Conservation (phyloP, 2,888 invertebrate genomes). For the Embidobia sp. region DNA sequence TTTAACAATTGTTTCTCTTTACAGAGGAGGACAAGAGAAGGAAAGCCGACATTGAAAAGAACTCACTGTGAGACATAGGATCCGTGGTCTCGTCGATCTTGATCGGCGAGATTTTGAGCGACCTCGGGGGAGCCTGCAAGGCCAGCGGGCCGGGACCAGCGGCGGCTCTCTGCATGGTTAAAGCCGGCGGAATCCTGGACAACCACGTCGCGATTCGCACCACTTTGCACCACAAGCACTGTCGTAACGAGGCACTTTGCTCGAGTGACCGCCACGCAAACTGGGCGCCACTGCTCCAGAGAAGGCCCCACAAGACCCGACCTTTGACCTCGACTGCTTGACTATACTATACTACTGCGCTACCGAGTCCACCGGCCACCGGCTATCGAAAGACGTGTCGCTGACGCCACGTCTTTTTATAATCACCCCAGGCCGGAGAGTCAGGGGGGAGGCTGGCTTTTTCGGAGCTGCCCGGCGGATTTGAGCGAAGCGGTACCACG, state of each 20-base stretch:
- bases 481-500: conserved; percentile 28
- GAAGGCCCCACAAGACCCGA: no score
- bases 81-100: conserved; percentile 78
- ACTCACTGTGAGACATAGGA: conserved; percentile 79
- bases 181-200: neutral
- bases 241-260: conserved; percentile 18
- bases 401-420: neutral
- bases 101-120: conserved; percentile 79
- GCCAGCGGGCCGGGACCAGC: conserved; percentile 78
- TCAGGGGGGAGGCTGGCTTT: neutral
- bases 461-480: conserved; percentile 1
- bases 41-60: no score
- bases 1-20: no score
- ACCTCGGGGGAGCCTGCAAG: conserved; percentile 79
- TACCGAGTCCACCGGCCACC: no score
- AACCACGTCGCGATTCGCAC: conserved; percentile 22
- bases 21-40: no score
- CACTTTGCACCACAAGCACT: conserved; percentile 33
- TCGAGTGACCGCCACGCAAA: neutral
- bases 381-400: neutral
- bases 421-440: neutral
- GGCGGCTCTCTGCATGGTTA: conserved; percentile 75
- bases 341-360: no score
- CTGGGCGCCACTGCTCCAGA: neutral
- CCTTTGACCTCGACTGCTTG: no score